phyloP scores from a whole-genome alignment of 2,797 vertebrate species.

The Platalea minor region DNA sequence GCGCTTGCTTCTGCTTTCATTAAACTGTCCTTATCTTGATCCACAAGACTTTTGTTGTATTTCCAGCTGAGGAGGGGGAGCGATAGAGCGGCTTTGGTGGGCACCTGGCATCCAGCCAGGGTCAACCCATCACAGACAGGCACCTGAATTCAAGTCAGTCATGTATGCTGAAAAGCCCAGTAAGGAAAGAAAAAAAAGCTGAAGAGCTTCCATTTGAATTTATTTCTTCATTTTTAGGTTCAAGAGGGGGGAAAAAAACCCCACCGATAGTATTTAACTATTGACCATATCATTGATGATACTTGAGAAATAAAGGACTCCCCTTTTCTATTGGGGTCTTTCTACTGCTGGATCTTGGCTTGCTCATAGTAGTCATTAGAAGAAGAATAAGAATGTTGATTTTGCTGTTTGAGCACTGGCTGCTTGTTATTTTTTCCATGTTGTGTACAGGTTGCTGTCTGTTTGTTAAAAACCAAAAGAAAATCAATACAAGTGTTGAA shows the following conservation, averaged over 20 bases:
- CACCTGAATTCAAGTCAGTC: background rate
- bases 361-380: background rate
- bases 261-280: background rate
- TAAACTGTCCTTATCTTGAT: too few species aligned
- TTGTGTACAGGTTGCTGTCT: background rate
- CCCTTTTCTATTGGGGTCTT: background rate
- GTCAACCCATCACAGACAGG: too few species aligned
- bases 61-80: too few species aligned
- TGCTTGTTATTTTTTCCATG: constrained; percentile 1
- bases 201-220: background rate
- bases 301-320: background rate
- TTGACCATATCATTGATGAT: background rate
- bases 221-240: background rate
- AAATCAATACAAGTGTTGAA: constrained; percentile 45
- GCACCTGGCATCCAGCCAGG: too few species aligned
- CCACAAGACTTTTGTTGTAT: too few species aligned
- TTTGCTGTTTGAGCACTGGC: background rate
- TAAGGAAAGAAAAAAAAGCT: background rate
- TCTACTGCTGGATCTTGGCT: background rate
- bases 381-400: background rate
- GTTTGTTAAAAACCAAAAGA: constrained; percentile 31
- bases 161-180: background rate
- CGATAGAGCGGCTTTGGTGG: too few species aligned
- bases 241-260: background rate
- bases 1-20: too few species aligned